Base-by-base conservation (phyloP, 2,113 vertebrate genomes). In the Pedionomus torquatus region DNA sequence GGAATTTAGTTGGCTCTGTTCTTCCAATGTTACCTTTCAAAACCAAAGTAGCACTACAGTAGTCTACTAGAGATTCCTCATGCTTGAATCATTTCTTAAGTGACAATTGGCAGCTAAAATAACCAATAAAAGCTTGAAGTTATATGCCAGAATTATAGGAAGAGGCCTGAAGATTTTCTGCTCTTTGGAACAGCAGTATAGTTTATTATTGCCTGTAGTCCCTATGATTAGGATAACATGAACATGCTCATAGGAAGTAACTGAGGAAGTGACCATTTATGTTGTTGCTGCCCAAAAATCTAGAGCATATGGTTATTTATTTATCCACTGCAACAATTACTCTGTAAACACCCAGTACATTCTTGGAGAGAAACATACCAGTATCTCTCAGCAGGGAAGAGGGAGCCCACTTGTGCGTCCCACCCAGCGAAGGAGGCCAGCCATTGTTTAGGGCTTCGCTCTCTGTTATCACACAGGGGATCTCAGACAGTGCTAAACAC, bases 321-420 rank as follows among this genome's bases (percentile, higher is more conserved):
- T 97, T 95, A 95, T 87, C 64, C 80, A 69, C 66, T 95, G 89
- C 72, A 91, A 92, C 83, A 95, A 95, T 95, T 87, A 44, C 58
- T 84, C 43, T 80, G 58, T 93, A 91, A 96, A 95, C 87, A 92
- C 0, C 0, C 13, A 76, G 88, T 24, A 33, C 76, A 77, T 93
- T 96, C 83, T 79, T 89, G 69, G 77, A 93, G 83, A 68, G 91
- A 74, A 85, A 58, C 51, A 52, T 87, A 30, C 54, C 69, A 58
- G 58, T 81, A 41, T 94, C 63, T 88, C 85, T 87, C 93, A 87
- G 83, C 57, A 86, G 90, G 83, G 83, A 85, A 82, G 81, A 78
- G 66, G 57, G 77, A 92, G 33, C 80, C 74, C 63, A 48, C 61
- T 93, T 20, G 54, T 4, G 14, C 2, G 74, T 94, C 77, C 96